Conservation (phyloP, 2,113 vertebrate species). For the Rana temporaria region DNA sequence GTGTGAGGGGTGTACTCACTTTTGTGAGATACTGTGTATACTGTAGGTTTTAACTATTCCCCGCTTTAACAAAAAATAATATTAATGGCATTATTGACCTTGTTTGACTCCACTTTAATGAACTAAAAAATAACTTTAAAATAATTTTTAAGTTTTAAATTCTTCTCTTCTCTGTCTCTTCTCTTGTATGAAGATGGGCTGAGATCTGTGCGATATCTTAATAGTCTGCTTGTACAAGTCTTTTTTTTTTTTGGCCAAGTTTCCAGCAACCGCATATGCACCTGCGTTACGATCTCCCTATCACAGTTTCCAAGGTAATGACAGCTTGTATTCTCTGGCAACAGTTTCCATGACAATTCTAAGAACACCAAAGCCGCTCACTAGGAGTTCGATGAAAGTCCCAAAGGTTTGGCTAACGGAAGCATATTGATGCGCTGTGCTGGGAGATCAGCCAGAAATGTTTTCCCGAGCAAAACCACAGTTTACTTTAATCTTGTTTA, state of each 20-base stretch:
- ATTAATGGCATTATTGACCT: too few relatives aligned
- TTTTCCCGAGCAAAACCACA: conserved; percentile 16
- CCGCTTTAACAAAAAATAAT: too few relatives aligned
- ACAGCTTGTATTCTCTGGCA: conserved; percentile 59
- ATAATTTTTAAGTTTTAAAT: too few relatives aligned
- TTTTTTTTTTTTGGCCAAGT: neutral
- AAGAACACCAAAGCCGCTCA: conserved; percentile 40
- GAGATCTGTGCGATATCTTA: too few relatives aligned
- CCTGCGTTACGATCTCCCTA: conserved; percentile 29
- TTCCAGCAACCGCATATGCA: neutral
- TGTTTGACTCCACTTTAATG: too few relatives aligned
- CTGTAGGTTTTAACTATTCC: too few relatives aligned
- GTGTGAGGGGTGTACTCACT: too few relatives aligned
- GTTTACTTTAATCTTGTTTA: conserved; percentile 46
- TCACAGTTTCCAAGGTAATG: conserved; percentile 54
- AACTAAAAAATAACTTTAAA: too few relatives aligned
- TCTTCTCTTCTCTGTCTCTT: too few relatives aligned
- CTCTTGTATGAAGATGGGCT: too few relatives aligned
- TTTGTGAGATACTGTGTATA: too few relatives aligned
- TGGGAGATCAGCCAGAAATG: conserved; percentile 7
- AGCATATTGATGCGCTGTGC: conserved; percentile 14
- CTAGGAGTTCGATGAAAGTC: conserved; percentile 36
- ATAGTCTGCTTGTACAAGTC: too few relatives aligned
- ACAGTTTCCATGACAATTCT: conserved; percentile 61
- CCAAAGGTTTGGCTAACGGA: conserved; percentile 41